Percentiles rank a stretch among this genome's conserved stretches.
Conservation (phyloP, 2,888 invertebrate genomes). For the Dryadula phaetusa region DNA sequence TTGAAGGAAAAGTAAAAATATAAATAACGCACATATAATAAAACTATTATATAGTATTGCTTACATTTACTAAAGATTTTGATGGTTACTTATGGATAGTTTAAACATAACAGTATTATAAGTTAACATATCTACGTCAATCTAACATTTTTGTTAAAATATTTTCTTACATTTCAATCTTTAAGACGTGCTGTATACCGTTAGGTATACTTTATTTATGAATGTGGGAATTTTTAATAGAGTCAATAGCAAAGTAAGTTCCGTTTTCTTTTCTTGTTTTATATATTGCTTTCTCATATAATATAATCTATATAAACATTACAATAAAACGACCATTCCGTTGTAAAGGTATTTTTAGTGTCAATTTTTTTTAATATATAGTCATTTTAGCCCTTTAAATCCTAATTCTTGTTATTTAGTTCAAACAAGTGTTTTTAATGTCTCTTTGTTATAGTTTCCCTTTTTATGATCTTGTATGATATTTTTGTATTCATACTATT, state of each 20-base stretch:
- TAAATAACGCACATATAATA: not conserved
- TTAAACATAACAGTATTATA: not conserved
- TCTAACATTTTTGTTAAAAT: not conserved
- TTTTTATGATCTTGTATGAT: no score
- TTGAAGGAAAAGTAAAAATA: constrained; percentile 1
- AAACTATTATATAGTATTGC: not conserved
- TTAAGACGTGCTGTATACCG: constrained; percentile 53
- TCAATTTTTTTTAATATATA: no score
- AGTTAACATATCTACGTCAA: constrained; percentile 2
- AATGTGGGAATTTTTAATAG: constrained; percentile 93
- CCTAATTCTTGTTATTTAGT: no score
- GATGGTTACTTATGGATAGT: no score
- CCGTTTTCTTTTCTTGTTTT: constrained; percentile 19
- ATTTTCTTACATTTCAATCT: not conserved
- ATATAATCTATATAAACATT: not conserved
- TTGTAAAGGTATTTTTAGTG: not conserved
- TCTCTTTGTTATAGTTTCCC: no score
- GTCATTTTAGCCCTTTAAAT: no score
- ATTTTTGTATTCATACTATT: no score
- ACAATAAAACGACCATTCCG: not conserved
- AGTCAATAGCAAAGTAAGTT: constrained; percentile 89
- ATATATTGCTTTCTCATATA: not conserved
- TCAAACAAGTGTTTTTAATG: no score
- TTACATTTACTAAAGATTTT: no score
- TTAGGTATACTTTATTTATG: constrained; percentile 84